Evolutionary conservation across 2,113 vertebrate species (phyloP), one percentile per base, ranked within the genome.

Genomic region (Dunckerocampus dactyliophorus): DNA sequence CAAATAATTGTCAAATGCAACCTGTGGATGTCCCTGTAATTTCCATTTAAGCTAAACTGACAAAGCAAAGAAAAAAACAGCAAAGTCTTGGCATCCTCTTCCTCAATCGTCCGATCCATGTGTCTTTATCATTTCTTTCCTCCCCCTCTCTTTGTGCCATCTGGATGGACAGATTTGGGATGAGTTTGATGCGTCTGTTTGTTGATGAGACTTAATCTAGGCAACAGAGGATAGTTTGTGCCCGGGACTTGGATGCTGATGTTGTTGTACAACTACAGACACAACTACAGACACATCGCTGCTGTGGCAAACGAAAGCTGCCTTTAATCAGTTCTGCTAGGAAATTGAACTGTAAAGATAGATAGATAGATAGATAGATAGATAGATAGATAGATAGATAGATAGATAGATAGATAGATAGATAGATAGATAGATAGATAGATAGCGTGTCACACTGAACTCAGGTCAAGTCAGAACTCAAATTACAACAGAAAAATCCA

Each of bases 81-180:
- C 31, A 34, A 57, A 60, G n/a, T 59, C 49, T 60, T 69, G 67
- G 55, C 63, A 62, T 72, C 56, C 50, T 70, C 70, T 62, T 47
- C 48, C 31, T 53, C 17, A 17, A 8, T 73, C 62, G 69, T 75
- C 6, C 75, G 59, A 69, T 43, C 28, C 49, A 34, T 58, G 52
- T 58, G 21, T 70, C 47, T 59, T 59, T 75, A 51, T 69, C 55
- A 62, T 74, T 66, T 58, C 62, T 31, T 58, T 65, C 61, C 11
- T 74, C 67, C 65, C 74, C 70, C 72, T 65, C 55, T 73, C 65
- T 56, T 70, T 67, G 74, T 70, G 62, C 85, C 87, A 90, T 89
- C 86, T 90, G 89, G 71, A 76, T 67, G 55, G 82, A 77, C 79
- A 86, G 86, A 80, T 83, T 84, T 77, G 65, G 67, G 49, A 80